Evolutionary conservation across 2,797 vertebrate species (phyloP).

Genomic region (Tragelaphus eurycerus): DNA sequence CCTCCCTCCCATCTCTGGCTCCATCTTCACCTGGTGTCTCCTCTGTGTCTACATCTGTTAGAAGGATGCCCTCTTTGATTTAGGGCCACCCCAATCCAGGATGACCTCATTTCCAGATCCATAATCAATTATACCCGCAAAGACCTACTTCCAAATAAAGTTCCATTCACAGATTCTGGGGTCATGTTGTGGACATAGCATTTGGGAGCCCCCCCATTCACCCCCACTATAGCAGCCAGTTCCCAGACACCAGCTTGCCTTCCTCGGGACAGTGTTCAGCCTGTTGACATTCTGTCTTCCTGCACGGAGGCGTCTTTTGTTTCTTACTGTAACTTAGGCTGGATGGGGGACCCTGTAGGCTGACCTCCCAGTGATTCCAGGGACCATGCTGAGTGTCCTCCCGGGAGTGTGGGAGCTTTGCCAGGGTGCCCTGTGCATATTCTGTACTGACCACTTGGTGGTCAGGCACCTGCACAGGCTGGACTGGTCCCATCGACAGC

Average conservation of each 20-base stretch:
- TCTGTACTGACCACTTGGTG: neutral
- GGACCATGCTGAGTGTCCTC: neutral
- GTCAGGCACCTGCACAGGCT: neutral
- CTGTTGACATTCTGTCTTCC: neutral
- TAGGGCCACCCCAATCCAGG: neutral
- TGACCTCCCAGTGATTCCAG: neutral
- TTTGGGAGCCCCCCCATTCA: neutral
- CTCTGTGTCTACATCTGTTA: neutral
- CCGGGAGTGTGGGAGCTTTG: neutral
- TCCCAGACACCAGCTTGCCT: neutral
- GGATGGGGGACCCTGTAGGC: neutral
- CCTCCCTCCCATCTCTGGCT: neutral
- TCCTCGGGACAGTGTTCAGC: neutral
- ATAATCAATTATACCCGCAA: neutral
- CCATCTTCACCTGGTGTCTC: neutral
- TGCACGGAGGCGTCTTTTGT: neutral
- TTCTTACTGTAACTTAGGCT: neutral
- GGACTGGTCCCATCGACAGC: neutral
- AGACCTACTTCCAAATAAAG: neutral
- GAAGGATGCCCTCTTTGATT: neutral
- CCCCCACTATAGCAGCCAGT: neutral
- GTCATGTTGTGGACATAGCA: neutral
- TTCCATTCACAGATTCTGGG: neutral
- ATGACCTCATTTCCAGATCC: neutral
- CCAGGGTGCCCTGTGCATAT: neutral